phyloP scores from a whole-genome alignment of 1,140 invertebrate genomes.

The Tetragonula clypearis region DNA sequence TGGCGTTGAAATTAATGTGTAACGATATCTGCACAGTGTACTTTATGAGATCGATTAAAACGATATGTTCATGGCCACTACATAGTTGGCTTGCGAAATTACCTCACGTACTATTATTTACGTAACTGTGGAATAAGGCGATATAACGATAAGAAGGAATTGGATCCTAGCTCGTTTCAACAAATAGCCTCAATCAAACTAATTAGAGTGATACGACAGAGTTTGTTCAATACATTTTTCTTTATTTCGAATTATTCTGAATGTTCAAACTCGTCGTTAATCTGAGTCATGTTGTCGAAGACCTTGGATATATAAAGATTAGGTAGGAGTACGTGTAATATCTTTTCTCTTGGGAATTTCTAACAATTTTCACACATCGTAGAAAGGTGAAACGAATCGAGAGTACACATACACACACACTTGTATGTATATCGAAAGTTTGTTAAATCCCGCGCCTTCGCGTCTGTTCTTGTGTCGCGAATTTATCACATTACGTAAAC shows the following conservation, averaged over 20 bases:
- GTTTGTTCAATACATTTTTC: neutral
- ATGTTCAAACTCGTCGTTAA: neutral
- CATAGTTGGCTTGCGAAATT: neutral
- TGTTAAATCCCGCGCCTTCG: conserved; percentile 54
- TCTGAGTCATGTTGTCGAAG: neutral
- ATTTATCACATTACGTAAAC: conserved; percentile 69
- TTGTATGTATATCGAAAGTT: neutral
- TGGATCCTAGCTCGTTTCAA: neutral
- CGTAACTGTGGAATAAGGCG: conserved; percentile 2
- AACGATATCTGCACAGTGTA: too few species aligned
- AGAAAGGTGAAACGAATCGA: neutral
- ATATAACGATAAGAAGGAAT: neutral
- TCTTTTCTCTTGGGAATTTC: too few species aligned
- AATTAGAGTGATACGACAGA: conserved; percentile 1
- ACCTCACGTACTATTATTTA: conserved; percentile 5
- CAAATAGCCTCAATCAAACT: conserved; percentile 1
- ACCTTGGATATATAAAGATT: too few species aligned
- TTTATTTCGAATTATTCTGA: neutral
- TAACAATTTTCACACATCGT: neutral
- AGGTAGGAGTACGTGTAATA: too few species aligned
- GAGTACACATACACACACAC: neutral
- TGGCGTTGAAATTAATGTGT: neutral
- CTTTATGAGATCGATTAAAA: neutral
- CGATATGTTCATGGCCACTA: neutral
- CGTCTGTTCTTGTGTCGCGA: conserved; percentile 59